Evolutionary conservation across 2,797 vertebrate species (phyloP).

Genomic region (Neosalanx taihuensis): DNA sequence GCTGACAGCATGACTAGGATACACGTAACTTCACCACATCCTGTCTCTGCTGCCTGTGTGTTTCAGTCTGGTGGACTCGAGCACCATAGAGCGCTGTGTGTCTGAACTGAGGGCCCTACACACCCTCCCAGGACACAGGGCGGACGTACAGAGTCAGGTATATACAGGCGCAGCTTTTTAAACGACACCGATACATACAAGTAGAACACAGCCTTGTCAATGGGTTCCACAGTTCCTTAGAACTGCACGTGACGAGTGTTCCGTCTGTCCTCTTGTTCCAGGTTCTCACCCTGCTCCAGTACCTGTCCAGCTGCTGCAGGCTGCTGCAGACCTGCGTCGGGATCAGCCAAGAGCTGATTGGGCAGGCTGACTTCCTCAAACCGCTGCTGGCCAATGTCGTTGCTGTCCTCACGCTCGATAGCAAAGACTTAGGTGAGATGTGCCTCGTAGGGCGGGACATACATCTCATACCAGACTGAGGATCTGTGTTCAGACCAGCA

Average conservation of each 20-base stretch:
- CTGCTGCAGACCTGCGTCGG: constrained; percentile 80
- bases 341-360: constrained; percentile 70
- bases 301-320: constrained; percentile 78
- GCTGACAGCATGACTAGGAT: too few species aligned
- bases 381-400: constrained; percentile 71
- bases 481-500: too few species aligned
- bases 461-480: too few species aligned
- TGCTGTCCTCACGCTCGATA: constrained; percentile 71
- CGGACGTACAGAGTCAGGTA: constrained; percentile 85
- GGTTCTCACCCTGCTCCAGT: constrained; percentile 80
- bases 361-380: constrained; percentile 77
- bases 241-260: neutral
- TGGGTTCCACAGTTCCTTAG: too few species aligned
- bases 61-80: constrained; percentile 76
- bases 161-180: constrained; percentile 24
- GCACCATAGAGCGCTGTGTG: constrained; percentile 74
- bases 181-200: too few species aligned
- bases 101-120: constrained; percentile 75
- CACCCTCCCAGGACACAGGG: constrained; percentile 63
- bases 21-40: neutral
- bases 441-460: too few species aligned
- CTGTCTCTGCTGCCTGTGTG: neutral
- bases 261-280: constrained; percentile 50
- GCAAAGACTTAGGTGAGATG: constrained; percentile 76
- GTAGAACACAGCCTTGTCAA: too few species aligned